Conservation (phyloP, 2,888 invertebrate species). For the Octodonta nipae region DNA sequence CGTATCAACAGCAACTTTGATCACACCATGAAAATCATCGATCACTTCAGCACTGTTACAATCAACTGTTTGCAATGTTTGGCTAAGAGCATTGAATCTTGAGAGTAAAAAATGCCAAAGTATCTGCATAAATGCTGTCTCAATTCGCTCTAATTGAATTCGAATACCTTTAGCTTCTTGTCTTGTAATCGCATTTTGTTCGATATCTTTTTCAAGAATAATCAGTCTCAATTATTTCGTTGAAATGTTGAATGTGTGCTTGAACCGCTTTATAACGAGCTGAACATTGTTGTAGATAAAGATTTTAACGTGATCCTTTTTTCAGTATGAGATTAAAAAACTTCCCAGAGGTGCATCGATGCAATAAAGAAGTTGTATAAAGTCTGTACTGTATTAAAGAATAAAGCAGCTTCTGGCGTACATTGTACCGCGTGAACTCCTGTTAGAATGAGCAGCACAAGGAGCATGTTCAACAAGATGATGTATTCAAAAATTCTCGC, state of each 20-base stretch:
- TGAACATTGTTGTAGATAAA: conserved; percentile 4
- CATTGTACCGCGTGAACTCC: conserved; percentile 3
- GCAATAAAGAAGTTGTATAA: no score
- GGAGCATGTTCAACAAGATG: no score
- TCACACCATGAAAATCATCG: no score
- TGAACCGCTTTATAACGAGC: conserved; percentile 4
- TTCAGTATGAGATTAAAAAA: conserved; percentile 4
- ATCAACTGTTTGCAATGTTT: conserved; percentile 3
- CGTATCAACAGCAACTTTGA: conserved; percentile 4
- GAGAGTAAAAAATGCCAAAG: conserved; percentile 5
- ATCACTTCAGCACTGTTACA: conserved; percentile 4
- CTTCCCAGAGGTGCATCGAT: conserved; percentile 1
- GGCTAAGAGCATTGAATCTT: conserved; percentile 4
- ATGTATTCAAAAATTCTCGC: no score
- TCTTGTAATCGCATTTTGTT: conserved; percentile 5
- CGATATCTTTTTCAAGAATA: conserved; percentile 3
- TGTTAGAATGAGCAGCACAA: neutral
- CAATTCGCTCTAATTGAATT: conserved; percentile 4
- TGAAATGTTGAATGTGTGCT: conserved; percentile 3
- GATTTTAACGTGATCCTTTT: conserved; percentile 3
- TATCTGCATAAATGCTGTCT: conserved; percentile 5
- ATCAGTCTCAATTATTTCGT: conserved; percentile 5
- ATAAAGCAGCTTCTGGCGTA: conserved; percentile 3
- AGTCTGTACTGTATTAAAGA: conserved; percentile 3
- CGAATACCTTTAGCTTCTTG: conserved; percentile 4